Evolutionary conservation across 2,888 invertebrate species (phyloP), one percentile per base, ranked within the genome.

Genomic region (Scaptomyza polygonia): DNA sequence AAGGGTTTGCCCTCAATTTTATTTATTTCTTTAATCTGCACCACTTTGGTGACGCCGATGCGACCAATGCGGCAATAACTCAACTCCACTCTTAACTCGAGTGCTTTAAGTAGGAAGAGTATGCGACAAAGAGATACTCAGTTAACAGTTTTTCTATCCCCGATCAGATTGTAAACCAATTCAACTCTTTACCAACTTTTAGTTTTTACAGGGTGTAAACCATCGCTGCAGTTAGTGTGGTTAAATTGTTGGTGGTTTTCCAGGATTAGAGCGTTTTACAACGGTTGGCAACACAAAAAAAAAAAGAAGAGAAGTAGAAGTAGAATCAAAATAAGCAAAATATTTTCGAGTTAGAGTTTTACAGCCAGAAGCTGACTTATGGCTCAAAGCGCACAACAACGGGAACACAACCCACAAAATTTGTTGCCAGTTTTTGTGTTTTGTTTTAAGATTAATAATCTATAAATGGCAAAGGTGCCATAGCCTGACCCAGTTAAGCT

Each of bases 1-100:
- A 36, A 18, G 21, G 29, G 11, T 18, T 54, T 56, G 61, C 18
- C 45, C 45, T 57, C 39, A 39, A 52, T 79, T 88, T 83, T 86
- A 83, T 83, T 83, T 83, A 83, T 83, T 79, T 83, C 69, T 80
- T 88, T 88, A 83, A 83, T 83, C 88, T 88, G 73, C 80, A 71
- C 57, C 68, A 83, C 88, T 79, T 68, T 79, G 80, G 69, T 82
- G 86, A 87, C 67, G 63, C 27, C 30, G 29, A 16, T 27, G 27
- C 59, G 58, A 49, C 65, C 86, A 59, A 59, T 51, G 62, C 63
- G 68, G 80, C 77, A 67, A 86, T 83, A 83, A 87, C 63, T 83
- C 80, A 84, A 84, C 72, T 59, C 61, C 67, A 71, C 67, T 71
- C 79, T 51, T 72, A 72, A 56, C 8, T 25, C 11, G 1, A n/a